These are phyloP conservation scores for Drosophila mulleri DNA, from an alignment of 2,888 invertebrate genomes.

Conservation along the genomic window DNA sequence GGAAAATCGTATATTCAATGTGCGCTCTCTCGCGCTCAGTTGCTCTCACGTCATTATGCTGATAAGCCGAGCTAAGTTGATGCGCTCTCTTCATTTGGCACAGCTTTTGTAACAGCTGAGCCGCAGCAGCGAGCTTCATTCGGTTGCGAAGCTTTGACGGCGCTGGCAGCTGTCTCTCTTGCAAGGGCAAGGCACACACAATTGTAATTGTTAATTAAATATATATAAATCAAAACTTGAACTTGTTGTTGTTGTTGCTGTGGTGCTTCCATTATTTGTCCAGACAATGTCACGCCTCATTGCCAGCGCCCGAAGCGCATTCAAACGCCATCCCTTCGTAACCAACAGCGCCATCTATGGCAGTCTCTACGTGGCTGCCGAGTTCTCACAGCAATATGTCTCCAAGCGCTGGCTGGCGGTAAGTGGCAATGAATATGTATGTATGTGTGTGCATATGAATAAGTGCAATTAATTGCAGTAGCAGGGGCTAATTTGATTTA, in stretches of 20 bases:
- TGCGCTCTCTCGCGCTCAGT: conserved; percentile 10
- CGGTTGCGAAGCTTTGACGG: conserved; percentile 56
- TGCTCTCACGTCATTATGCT: conserved; percentile 15
- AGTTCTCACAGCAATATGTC: conserved; percentile 91
- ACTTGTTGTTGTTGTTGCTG: conserved; percentile 15
- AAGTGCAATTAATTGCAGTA: conserved; percentile 2
- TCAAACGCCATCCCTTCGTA: conserved; percentile 86
- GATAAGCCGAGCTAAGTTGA: conserved; percentile 27
- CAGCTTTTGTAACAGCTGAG: conserved; percentile 70
- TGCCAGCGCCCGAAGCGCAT: conserved; percentile 72
- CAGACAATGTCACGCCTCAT: conserved; percentile 69
- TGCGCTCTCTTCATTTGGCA: conserved; percentile 12
- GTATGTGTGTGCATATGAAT: neutral
- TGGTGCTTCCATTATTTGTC: conserved; percentile 19
- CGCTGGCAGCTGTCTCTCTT: conserved; percentile 52
- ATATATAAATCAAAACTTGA: conserved; percentile 52
- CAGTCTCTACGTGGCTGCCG: conserved; percentile 91
- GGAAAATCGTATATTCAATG: conserved; percentile 31
- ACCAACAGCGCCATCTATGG: conserved; percentile 90
- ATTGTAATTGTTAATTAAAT: conserved; percentile 41
- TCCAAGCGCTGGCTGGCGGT: conserved; percentile 88
- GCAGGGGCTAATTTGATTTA: conserved; percentile 44
- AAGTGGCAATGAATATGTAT: conserved; percentile 45
- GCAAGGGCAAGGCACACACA: conserved; percentile 30
- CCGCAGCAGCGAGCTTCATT: conserved; percentile 40